A percentile compares a stretch with the other conserved stretches of the same genome.
Evolutionary conservation across 2,113 vertebrate species (phyloP).

Genomic region (Oreochromis spilurus): DNA sequence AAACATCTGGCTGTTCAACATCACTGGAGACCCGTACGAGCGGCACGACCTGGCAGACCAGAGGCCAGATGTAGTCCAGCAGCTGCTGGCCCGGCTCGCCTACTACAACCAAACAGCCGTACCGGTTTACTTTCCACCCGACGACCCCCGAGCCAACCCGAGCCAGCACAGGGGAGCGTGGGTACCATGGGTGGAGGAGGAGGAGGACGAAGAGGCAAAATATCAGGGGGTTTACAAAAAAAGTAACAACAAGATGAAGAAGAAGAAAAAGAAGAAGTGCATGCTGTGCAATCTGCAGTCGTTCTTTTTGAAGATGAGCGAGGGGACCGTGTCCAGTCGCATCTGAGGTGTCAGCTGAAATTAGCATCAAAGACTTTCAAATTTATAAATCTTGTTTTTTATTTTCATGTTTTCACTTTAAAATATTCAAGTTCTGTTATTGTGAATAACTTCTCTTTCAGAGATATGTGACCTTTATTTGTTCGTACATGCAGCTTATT

Average conservation of each 20-base stretch:
- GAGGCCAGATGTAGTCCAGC: constrained; percentile 81
- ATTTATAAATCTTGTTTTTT: neutral
- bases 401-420: neutral
- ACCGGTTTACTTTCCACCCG: constrained; percentile 84
- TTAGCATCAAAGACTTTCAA: neutral
- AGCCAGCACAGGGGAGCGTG: constrained; percentile 81
- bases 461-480: neutral
- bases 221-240: constrained; percentile 64
- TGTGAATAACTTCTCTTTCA: neutral
- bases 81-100: constrained; percentile 79
- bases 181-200: constrained; percentile 85
- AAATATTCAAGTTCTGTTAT: neutral
- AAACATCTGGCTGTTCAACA: constrained; percentile 91
- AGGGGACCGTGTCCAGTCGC: constrained; percentile 84
- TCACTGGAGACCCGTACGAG: constrained; percentile 88
- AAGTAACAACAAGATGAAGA: constrained; percentile 50
- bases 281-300: constrained; percentile 84
- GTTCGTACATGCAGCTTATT: neutral
- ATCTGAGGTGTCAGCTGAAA: constrained; percentile 67
- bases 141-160: constrained; percentile 86
- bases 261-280: constrained; percentile 73
- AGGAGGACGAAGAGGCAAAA: constrained; percentile 60
- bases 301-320: constrained; percentile 89
- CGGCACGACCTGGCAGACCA: constrained; percentile 78
- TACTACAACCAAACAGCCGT: constrained; percentile 86